Percentiles rank a stretch among this genome's conserved stretches.
Evolutionary conservation across 2,797 vertebrate species (phyloP).

Genomic region (Centroberyx gerrardi): DNA sequence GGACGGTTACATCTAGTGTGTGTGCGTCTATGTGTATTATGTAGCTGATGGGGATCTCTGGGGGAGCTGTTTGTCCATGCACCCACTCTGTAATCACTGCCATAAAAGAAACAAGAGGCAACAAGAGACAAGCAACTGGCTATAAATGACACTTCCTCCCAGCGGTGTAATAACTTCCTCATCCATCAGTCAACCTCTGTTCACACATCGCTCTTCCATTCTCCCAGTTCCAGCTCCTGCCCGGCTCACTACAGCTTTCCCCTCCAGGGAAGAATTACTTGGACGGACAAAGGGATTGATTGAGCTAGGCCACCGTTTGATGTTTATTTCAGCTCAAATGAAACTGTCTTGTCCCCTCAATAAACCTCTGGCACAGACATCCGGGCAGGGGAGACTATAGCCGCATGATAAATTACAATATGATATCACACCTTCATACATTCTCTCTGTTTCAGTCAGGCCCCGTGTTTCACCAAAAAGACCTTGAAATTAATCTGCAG

Average conservation of each 20-base stretch:
- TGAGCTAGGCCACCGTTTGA: constrained; percentile 69
- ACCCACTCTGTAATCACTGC: constrained; percentile 72
- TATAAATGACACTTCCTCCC: constrained; percentile 79
- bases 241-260: constrained; percentile 49
- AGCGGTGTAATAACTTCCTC: constrained; percentile 73
- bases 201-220: constrained; percentile 63
- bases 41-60: constrained; percentile 58
- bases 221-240: constrained; percentile 56
- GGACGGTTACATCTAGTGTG: constrained; percentile 47
- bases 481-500: constrained; percentile 81
- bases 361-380: constrained; percentile 57
- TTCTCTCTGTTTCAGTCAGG: constrained; percentile 58
- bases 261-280: constrained; percentile 75
- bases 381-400: constrained; percentile 38
- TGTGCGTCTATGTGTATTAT: constrained; percentile 49
- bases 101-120: constrained; percentile 80
- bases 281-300: constrained; percentile 76
- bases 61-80: constrained; percentile 68
- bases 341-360: constrained; percentile 68
- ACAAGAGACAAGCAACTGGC: constrained; percentile 72
- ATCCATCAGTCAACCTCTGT: constrained; percentile 78
- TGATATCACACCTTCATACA: constrained; percentile 68
- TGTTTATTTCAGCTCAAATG: constrained; percentile 79
- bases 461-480: constrained; percentile 65
- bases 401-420: constrained; percentile 70